Evolutionary conservation across 2,113 vertebrate species (phyloP), one percentile per base, ranked within the genome.

Genomic region (Eretmochelys imbricata): DNA sequence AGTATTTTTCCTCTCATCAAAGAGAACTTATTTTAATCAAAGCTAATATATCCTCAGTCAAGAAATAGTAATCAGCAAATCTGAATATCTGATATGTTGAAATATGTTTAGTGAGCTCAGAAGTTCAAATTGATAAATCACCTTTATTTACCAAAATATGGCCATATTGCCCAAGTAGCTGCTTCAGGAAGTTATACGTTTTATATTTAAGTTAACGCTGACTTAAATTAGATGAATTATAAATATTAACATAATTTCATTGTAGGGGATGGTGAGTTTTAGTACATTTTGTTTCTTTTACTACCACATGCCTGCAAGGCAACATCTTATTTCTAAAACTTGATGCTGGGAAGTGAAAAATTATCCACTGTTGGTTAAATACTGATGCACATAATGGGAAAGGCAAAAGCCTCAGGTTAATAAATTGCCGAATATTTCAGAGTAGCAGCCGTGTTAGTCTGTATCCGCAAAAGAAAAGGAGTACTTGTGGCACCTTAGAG

Each of bases 171-270:
- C 83, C 82, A 96, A 91, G 48, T 22, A 87, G 59, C 50, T 94
- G 88, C 46, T 95, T 95, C 92, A 79, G n/a, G 72, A 93, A 94
- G 89, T 78, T 93, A 48, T 80, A 29, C 3, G 10, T 69, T 93
- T 93, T 55, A 1, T 51, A 87, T 75, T 16, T 89, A 95, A 95
- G 78, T 80, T 54, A 93, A 82, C 22, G 92, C 65, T 55, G 76
- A 87, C 75, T 94, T 94, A 2, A 5, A 65, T 65, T 87, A n/a
- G 29, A 94, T 89, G 81, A 1, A 84, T 91, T 88, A 91, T 16
- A 3, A 94, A 48, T 31, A 90, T 0, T 1, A 91, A 92, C 85
- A 38, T 19, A 53, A 92, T 78, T 49, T 24, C 79, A 86, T 31
- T 80, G 19, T 50, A 57, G 86, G 85, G 22, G 85, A 82, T 9